Conservation (phyloP, 2,113 vertebrate species). For the Nothocercus nigrocapillus region DNA sequence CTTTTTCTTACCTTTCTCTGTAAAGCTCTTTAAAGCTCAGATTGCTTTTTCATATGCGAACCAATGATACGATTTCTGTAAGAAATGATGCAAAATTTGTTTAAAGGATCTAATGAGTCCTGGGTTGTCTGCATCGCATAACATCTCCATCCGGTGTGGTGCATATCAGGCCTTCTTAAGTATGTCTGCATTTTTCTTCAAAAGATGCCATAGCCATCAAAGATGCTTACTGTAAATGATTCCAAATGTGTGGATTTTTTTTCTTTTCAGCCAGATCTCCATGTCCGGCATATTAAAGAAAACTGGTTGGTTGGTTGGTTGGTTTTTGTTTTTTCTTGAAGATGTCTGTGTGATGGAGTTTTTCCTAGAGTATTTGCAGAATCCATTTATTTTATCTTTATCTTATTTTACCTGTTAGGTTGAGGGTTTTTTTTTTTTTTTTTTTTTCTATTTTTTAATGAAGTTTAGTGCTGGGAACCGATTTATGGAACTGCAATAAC, state of each 20-base stretch:
- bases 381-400: background rate
- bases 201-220: constrained; percentile 37
- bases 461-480: background rate
- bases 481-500: background rate
- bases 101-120: constrained; percentile 38
- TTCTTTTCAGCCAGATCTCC: constrained; percentile 20
- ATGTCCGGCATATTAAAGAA: constrained; percentile 16
- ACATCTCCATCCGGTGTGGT: background rate
- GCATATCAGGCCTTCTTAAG: background rate
- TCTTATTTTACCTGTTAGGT: background rate
- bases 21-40: background rate
- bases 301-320: background rate
- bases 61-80: background rate
- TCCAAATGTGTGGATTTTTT: background rate
- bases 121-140: background rate
- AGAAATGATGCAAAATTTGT: constrained; percentile 17
- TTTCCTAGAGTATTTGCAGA: background rate
- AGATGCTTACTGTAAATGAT: background rate
- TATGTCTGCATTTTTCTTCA: background rate
- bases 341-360: background rate
- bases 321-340: background rate
- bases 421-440: too few species aligned
- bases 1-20: background rate
- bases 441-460: background rate
- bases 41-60: background rate